These are phyloP conservation scores for Drosophila hamatofila DNA, from an alignment of 2,888 invertebrate species.

Conservation along the genomic window DNA sequence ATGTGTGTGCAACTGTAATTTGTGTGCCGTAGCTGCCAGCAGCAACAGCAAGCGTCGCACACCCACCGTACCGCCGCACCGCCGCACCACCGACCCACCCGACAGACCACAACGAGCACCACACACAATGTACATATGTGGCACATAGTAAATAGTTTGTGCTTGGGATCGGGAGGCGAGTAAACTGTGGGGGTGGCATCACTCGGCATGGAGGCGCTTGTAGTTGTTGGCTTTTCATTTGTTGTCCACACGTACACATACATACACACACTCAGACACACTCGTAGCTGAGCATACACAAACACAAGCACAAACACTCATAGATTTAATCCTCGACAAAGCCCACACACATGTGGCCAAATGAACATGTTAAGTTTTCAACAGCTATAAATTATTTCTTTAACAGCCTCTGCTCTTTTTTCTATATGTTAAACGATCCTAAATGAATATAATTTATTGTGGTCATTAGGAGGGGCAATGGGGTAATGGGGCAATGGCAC, in stretches of 20 bases:
- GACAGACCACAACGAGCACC: constrained; percentile 23
- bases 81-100: constrained; percentile 22
- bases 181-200: constrained; percentile 41
- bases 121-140: constrained; percentile 50
- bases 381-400: constrained; percentile 78
- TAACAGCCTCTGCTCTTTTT: constrained; percentile 57
- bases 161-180: constrained; percentile 44
- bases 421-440: constrained; percentile 73
- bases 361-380: constrained; percentile 79
- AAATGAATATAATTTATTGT: constrained; percentile 78
- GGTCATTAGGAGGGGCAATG: constrained; percentile 62
- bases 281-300: neutral
- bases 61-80: constrained; percentile 48
- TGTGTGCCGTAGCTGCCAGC: constrained; percentile 59
- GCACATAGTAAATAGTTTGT: constrained; percentile 73
- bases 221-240: constrained; percentile 70
- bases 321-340: constrained; percentile 60
- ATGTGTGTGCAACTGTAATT: constrained; percentile 79
- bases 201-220: constrained; percentile 21
- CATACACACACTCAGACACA: constrained; percentile 18
- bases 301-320: constrained; percentile 29
- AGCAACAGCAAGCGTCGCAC: constrained; percentile 33
- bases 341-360: constrained; percentile 72
- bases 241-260: constrained; percentile 42
- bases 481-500: constrained; percentile 1